Percentiles rank a stretch among this genome's conserved stretches.
These are phyloP conservation scores for Agelastica alni DNA, from an alignment of 2,888 invertebrate species.

Conservation along the genomic window DNA sequence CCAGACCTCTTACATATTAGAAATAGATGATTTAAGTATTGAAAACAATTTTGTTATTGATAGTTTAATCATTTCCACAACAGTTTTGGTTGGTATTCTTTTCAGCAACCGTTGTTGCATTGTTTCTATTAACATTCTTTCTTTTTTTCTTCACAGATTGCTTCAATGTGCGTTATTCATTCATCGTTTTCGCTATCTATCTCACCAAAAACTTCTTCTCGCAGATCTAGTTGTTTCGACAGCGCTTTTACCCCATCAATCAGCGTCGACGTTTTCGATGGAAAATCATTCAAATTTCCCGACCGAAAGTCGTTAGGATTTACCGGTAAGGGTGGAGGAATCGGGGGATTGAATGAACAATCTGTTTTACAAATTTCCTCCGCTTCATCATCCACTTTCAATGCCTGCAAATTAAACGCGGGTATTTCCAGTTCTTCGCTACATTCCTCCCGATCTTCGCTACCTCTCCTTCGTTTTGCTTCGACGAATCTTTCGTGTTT, in stretches of 20 bases:
- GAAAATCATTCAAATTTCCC: conserved; percentile 10
- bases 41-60: no score
- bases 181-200: conserved; percentile 20
- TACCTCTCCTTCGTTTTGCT: conserved; percentile 38
- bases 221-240: conserved; percentile 34
- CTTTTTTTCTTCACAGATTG: no score
- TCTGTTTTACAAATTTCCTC: no score
- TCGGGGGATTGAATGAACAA: conserved; percentile 18
- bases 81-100: no score
- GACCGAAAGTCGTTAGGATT: conserved; percentile 10
- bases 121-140: no score
- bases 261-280: conserved; percentile 26
- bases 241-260: conserved; percentile 38
- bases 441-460: conserved; percentile 33
- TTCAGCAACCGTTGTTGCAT: no score
- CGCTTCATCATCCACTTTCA: conserved; percentile 5
- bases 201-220: conserved; percentile 39
- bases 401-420: conserved; percentile 30
- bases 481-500: conserved; percentile 41
- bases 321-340: conserved; percentile 24
- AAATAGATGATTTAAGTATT: no score
- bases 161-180: no score
- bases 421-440: conserved; percentile 21
- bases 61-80: no score
- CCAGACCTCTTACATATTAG: no score